Evolutionary conservation across 1,140 invertebrate species (phyloP), one percentile per base, ranked within the genome.

Genomic region (Conopomorpha cramerella): DNA sequence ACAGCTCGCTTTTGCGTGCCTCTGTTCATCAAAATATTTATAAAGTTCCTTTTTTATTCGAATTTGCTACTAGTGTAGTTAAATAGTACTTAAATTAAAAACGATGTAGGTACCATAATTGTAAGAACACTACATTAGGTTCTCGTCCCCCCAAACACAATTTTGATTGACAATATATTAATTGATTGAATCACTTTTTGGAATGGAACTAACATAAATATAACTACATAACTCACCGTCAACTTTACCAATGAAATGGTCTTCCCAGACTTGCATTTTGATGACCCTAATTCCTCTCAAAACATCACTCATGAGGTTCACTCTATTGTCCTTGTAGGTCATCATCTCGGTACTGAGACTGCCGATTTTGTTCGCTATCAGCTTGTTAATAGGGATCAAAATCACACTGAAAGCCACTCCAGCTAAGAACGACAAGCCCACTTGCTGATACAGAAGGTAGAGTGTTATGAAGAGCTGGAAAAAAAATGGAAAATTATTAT

Each of bases 241-340:
- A 15, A 91, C 83, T 73, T 83, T 83, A 1, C 79, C 51, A 2
- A 86, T 81, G 58, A 99, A 99, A 62, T 91, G 86, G 19, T 88
- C 81, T 67, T 99, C 95, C 95, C 95, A 98, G 14, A 91, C 88
- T 64, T 95, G 90, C 27, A 96, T 81, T 77, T 99, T 99, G 6
- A 99, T 86, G 8, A 90, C 88, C 43, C 87, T 84, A 30, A 98
- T 94, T 14, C 94, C 93, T 46, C 82, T 81, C 29, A 99, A 78
- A 41, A 93, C 81, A 81, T 99, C 96, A 32, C 87, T 90, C 54
- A 96, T 92, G 4, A 95, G 59, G 59, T 90, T 91, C 0, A 99
- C 90, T 53, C 96, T 83, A 12, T 83, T 67, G 78, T 99, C 97
- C 80, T 99, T 99, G 46, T 87, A 84, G 7, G 80, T 66, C 96